Evolutionary conservation across 35 echinoderm and acorn worm species (phyloP), one percentile per base, ranked within the genome.

Genomic region (Apostichopus californicus): DNA sequence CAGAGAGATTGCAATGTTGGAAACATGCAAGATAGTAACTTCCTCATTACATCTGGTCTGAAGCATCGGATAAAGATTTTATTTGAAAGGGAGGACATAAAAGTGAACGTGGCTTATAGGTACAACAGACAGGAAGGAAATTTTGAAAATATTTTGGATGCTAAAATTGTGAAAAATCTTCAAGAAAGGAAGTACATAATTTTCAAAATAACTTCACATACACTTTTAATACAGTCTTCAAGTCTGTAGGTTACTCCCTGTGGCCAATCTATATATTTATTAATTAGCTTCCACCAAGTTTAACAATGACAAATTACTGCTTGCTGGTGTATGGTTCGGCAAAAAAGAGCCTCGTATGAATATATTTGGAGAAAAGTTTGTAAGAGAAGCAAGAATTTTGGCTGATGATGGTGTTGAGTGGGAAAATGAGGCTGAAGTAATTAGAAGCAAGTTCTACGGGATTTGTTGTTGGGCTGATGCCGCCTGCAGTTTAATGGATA

Each of bases 401-500:
- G 77, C 77, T 78, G 77, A 78, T 15, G 20, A 78, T 78, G 77
- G 77, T 15, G n/a, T 78, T 22, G 8, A 78, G 18, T 78, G 77
- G 77, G 20, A 78, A 20, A 21, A 78, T 22, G 77, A 20, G 8
- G 77, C 10, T 15, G 77, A 28, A 78, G 1, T 8, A 21, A 78
- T 78, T 15, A 8, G 25, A 8, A 78, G 77, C n/a, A 78, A 78
- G 77, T 10, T 78, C 25, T 78, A 15, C 20, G 77, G 77, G 10
- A 78, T 78, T 78, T 78, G 77, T 28, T 78, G 77, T 78, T 78
- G 77, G 10, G 77, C 77, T 15, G 77, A 78, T 78, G 77, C 77
- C 25, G 10, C 77, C 8, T 92, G 4, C 52, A 90, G n/a, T 95
- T 93, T 54, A 95, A 93, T 93, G 94, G 92, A 18, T 95, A 93